Evolutionary conservation across 2,888 invertebrate genomes (phyloP), one percentile per base, ranked within the genome.

Genomic region (Dioctria linearis): DNA sequence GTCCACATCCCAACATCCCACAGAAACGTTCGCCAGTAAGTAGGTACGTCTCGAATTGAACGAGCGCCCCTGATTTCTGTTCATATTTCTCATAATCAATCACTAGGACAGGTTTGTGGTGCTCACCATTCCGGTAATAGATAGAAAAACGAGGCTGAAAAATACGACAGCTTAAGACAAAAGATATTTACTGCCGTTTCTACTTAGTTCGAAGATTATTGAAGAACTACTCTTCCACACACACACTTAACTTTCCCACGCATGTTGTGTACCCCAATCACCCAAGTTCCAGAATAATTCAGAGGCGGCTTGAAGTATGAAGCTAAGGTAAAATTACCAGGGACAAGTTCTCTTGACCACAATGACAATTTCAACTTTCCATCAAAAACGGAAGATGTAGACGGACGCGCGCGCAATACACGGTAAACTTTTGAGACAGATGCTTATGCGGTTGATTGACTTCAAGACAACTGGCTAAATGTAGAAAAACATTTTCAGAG

Each of bases 381-480:
- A 46, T 46, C 46, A 6, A 51, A 4, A 13, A 39, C 11, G 39
- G 40, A 37, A 37, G 4, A 25, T 25, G 4, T 5, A 46, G 39
- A 39, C 71, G 71, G 39, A 71, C 71, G 51, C 25, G 25, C 25
- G 25, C 25, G 25, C 25, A 25, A 37, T 51, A 40, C 71, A 54
- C 71, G 49, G 71, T 40, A 51, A 71, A 54, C 71, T 71, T 71
- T 71, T 71, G 71, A 71, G 71, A 71, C 71, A 71, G 71, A 71
- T 71, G 71, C 71, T 76, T 76, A 49, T 63, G 11, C 63, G 76
- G 76, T 76, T 76, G 76, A 76, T 76, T 76, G 76, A 76, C 76
- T 76, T 71, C 71, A 51, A 71, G 71, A 71, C 71, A 54, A 39
- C 76, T 76, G 71, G 54, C 71, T 71, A 78, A 78, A 78, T 40